Evolutionary conservation across 2,113 vertebrate genomes (phyloP).

Genomic region (Gavialis gangeticus): DNA sequence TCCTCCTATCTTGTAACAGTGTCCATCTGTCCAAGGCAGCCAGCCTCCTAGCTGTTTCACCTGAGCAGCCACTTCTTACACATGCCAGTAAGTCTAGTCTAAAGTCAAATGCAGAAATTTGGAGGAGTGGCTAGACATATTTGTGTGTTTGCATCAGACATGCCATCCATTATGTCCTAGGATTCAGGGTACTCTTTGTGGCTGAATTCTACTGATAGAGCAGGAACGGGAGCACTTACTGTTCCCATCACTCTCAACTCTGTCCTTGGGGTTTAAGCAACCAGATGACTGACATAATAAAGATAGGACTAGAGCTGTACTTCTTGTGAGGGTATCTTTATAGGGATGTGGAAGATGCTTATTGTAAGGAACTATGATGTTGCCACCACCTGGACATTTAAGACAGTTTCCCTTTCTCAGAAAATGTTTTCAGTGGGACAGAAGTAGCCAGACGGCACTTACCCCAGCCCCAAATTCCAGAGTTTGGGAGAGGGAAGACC

Average conservation of each 20-base stretch:
- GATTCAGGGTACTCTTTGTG: neutral
- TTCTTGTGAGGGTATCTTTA: too few relatives aligned
- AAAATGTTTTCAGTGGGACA: neutral
- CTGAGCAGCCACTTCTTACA: neutral
- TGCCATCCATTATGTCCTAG: neutral
- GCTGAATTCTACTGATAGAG: neutral
- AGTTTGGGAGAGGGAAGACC: neutral
- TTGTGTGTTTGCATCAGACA: fast-evolving
- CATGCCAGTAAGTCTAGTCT: neutral
- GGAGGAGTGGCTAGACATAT: neutral
- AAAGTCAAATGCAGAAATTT: neutral
- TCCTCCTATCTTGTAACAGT: too few relatives aligned
- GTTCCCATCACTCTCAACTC: neutral
- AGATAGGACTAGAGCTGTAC: too few relatives aligned
- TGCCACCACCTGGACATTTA: neutral
- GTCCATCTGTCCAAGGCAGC: too few relatives aligned
- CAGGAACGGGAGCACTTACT: neutral
- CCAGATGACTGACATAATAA: neutral
- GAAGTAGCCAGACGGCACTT: neutral
- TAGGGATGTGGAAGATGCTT: too few relatives aligned
- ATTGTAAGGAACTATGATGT: neutral
- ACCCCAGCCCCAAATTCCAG: neutral
- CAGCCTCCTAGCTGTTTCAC: neutral
- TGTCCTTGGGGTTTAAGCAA: neutral
- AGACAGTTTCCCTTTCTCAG: neutral